Evolutionary conservation across 2,888 invertebrate species (phyloP), one percentile per base, ranked within the genome.

Genomic region (Megaustenia siamemsis): DNA sequence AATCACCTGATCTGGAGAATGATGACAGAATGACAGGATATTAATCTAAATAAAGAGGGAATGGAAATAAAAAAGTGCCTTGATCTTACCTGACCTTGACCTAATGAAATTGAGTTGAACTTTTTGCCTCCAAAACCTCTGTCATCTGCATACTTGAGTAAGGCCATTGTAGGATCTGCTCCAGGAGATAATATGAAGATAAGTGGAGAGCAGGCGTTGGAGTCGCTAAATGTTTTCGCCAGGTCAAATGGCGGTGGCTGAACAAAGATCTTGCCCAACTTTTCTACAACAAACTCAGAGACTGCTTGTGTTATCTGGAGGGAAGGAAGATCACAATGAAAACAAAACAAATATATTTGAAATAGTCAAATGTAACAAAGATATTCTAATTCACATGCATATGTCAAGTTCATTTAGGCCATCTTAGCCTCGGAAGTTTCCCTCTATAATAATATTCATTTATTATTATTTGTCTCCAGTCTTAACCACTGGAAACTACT

Each of bases 161-260:
- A 94, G 0, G 97, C 96, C 43, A 97, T 97, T 91, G 97, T 97
- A 0, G 98, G 98, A 95, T 98, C 98, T 0, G 98, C 97, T 4
- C 98, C 98, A 0, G 98, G 98, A 0, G 98, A 98, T 86, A 98
- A 94, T 40, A 98, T 96, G 92, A 98, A 98, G 90, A 98, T 96
- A 85, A 98, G 94, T 0, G 98, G 98, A n/a, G 97, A 96, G 91
- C 96, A 96, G 92, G 96, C 96, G 90, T 97, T 96, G 0, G 98
- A 98, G 92, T 98, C 98, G 0, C 95, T 94, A 93, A 96, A 98
- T 0, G 97, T 97, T 1, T 97, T 96, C 0, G 95, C 94, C 89
- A 98, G 94, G 94, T 98, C 97, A 93, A 98, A 98, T 0, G 97
- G 96, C 0, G 98, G 98, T 0, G 98, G 97, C 93, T 98, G 97